These are phyloP conservation scores for Aplodontia rufa DNA, from an alignment of 2,113 vertebrate species.

Conservation along the genomic window DNA sequence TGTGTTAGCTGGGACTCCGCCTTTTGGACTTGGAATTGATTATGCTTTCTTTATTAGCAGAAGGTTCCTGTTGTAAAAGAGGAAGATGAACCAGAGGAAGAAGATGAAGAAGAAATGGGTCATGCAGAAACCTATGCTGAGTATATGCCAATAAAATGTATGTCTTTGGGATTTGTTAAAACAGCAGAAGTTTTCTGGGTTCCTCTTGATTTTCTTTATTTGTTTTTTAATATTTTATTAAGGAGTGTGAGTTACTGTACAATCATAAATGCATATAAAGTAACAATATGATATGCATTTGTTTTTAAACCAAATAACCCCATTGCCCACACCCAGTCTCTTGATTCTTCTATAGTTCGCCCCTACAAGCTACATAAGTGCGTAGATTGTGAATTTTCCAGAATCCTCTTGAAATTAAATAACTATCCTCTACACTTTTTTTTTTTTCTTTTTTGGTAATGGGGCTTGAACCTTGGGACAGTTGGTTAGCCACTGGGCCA, in stretches of 20 bases:
- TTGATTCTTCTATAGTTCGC: too few species aligned
- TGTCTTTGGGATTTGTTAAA: conserved; percentile 46
- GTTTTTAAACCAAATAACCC: too few species aligned
- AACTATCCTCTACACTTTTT: neutral
- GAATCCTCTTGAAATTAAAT: too few species aligned
- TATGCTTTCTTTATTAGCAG: conserved; percentile 79
- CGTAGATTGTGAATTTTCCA: too few species aligned
- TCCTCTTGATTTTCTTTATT: conserved; percentile 24
- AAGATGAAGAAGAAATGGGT: conserved; percentile 98
- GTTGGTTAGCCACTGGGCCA: neutral
- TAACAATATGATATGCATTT: too few species aligned
- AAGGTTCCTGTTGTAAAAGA: conserved; percentile 93
- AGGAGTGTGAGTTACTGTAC: too few species aligned
- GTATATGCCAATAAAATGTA: conserved; percentile 99
- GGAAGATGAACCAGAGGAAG: conserved; percentile 97
- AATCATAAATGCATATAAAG: too few species aligned
- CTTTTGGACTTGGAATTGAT: neutral
- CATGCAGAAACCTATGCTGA: conserved; percentile 98
- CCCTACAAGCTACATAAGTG: too few species aligned
- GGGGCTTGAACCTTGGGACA: neutral
- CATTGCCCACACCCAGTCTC: too few species aligned
- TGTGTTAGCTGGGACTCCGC: neutral
- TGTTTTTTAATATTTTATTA: too few species aligned
- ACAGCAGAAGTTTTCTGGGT: neutral
- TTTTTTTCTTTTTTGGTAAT: neutral